Percentiles rank a stretch among this genome's conserved stretches.
Evolutionary conservation across 2,888 invertebrate genomes (phyloP).

Genomic region (Hemistola chrysoprasaria): DNA sequence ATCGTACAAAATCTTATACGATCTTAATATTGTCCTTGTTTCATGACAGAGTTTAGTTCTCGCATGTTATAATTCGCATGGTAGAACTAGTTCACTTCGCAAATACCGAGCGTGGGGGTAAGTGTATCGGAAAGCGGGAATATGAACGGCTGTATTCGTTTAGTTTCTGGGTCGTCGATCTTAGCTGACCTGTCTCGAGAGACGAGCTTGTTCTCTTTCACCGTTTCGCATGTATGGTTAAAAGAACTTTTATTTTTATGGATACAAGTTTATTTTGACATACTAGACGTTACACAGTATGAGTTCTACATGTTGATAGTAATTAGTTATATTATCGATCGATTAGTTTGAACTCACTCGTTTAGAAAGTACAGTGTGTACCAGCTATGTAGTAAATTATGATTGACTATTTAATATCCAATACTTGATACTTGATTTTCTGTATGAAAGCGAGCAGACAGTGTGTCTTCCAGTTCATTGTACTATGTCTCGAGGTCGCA

Average conservation of each 20-base stretch:
- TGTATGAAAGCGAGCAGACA: slow-evolving; percentile 40
- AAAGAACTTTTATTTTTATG: too few relatives aligned
- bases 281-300: too few relatives aligned
- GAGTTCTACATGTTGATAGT: too few relatives aligned
- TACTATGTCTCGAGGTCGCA: slow-evolving; percentile 44
- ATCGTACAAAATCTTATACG: too few relatives aligned
- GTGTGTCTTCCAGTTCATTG: slow-evolving; percentile 61
- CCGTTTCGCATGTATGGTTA: slow-evolving; percentile 16
- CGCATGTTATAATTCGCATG: too few relatives aligned
- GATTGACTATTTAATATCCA: too few relatives aligned
- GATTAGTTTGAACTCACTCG: too few relatives aligned
- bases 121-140: slow-evolving; percentile 47
- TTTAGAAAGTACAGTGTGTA: too few relatives aligned
- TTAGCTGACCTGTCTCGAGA: slow-evolving; percentile 57
- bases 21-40: too few relatives aligned
- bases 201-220: slow-evolving; percentile 38
- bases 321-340: too few relatives aligned
- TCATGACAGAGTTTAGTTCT: slow-evolving; percentile 28
- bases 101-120: slow-evolving; percentile 47
- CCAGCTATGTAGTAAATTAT: too few relatives aligned
- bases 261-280: too few relatives aligned
- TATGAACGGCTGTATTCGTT: slow-evolving; percentile 45
- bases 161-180: slow-evolving; percentile 70
- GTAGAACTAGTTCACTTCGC: slow-evolving; percentile 40
- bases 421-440: slow-evolving; percentile 2